Evolutionary conservation across 2,797 vertebrate genomes (phyloP).

Genomic region (Delichon dasypus): DNA sequence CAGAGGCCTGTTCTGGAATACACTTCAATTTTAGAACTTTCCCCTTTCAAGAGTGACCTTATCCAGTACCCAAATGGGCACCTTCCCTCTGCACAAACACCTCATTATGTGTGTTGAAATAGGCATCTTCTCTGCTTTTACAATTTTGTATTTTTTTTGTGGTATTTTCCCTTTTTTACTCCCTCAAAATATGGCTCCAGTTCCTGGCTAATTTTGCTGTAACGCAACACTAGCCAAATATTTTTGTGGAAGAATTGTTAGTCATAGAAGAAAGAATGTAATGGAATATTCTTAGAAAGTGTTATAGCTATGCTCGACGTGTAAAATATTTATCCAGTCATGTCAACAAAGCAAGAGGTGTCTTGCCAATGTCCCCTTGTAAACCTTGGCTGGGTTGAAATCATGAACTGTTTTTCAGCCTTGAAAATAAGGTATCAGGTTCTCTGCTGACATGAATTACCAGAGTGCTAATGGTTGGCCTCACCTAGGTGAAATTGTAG

Average conservation of each 20-base stretch:
- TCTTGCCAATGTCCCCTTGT: background rate
- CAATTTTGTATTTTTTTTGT: background rate
- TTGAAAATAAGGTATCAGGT: background rate
- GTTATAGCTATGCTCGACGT: background rate
- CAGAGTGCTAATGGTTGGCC: background rate
- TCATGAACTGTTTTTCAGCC: slow-evolving; percentile 14
- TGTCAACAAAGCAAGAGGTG: slow-evolving; percentile 11
- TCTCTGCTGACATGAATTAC: background rate
- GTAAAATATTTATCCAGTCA: slow-evolving; percentile 7
- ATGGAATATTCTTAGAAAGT: slow-evolving; percentile 60
- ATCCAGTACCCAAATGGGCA: background rate
- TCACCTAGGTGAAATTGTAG: background rate
- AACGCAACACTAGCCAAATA: background rate
- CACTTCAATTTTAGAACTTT: background rate
- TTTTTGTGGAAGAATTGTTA: slow-evolving; percentile 1
- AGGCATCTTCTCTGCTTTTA: background rate
- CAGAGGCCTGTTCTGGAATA: background rate
- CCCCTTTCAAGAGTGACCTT: background rate
- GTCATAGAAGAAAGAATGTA: background rate
- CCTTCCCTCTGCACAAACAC: background rate
- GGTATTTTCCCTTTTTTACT: background rate
- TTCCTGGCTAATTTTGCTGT: slow-evolving; percentile 2
- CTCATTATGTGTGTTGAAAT: background rate
- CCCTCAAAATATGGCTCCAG: background rate
- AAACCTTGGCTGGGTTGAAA: background rate